Percentiles rank a stretch among this genome's conserved stretches.
Conservation (phyloP, 2,888 invertebrate species). For the Agrochola lota region DNA sequence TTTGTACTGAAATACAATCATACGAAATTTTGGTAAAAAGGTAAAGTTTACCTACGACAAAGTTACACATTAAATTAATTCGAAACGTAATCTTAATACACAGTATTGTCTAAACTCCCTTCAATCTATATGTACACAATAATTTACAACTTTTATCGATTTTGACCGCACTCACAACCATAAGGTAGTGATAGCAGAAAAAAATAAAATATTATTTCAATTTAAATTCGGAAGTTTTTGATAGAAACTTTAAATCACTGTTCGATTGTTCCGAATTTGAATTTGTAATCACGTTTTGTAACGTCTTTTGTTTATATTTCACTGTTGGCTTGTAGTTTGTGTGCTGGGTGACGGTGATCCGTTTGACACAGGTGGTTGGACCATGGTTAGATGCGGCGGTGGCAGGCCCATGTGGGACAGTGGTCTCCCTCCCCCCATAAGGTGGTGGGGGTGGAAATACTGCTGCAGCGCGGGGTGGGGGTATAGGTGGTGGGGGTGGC, state of each 20-base stretch:
- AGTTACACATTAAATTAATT: constrained; percentile 68
- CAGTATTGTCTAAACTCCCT: constrained; percentile 60
- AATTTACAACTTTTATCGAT: constrained; percentile 73
- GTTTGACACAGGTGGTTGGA: constrained; percentile 85
- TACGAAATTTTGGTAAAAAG: constrained; percentile 77
- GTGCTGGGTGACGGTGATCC: constrained; percentile 86
- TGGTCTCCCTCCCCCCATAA: constrained; percentile 90
- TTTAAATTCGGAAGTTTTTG: constrained; percentile 29
- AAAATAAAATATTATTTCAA: constrained; percentile 29
- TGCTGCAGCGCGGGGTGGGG: constrained; percentile 91
- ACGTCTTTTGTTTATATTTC: constrained; percentile 65
- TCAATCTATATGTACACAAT: constrained; percentile 75
- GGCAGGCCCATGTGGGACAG: constrained; percentile 87
- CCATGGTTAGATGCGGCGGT: constrained; percentile 85
- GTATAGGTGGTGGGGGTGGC: constrained; percentile 91
- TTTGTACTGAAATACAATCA: constrained; percentile 76
- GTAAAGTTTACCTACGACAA: constrained; percentile 73
- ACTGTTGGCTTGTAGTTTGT: constrained; percentile 77
- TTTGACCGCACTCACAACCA: constrained; percentile 55
- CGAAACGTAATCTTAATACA: constrained; percentile 63
- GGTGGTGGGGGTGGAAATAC: constrained; percentile 91
- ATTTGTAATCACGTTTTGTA: constrained; percentile 57
- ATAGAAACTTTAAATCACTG: constrained; percentile 39
- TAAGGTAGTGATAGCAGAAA: constrained; percentile 63
- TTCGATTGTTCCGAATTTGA: constrained; percentile 51